phyloP scores from a whole-genome alignment of 2,888 invertebrate genomes.

The Mimumesa dahlbomi region DNA sequence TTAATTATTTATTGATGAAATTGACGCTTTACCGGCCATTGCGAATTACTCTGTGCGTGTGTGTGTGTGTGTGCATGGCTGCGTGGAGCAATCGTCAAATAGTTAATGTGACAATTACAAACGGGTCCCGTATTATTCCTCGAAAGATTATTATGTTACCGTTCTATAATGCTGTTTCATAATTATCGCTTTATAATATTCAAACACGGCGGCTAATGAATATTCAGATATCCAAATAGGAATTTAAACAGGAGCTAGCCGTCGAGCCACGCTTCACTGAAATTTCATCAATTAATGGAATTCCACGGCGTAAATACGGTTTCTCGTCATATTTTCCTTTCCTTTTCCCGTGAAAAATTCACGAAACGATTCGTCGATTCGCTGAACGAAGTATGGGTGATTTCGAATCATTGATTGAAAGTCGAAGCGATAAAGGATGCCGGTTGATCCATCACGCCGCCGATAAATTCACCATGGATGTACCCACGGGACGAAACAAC shows the following conservation, averaged over 20 bases:
- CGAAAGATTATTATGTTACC: conserved; percentile 46
- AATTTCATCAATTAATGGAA: too few relatives aligned
- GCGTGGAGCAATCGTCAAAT: conserved; percentile 50
- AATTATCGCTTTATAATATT: conserved; percentile 56
- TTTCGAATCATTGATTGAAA: conserved; percentile 3
- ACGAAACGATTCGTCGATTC: too few relatives aligned
- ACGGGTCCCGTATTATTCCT: conserved; percentile 43
- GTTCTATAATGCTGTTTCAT: conserved; percentile 43
- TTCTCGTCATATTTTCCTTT: too few relatives aligned
- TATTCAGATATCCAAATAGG: conserved; percentile 44
- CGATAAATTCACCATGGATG: conserved; percentile 55
- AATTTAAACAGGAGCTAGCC: not conserved
- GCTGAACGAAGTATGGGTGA: too few relatives aligned
- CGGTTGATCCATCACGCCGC: conserved; percentile 53
- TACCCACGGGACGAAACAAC: conserved; percentile 31
- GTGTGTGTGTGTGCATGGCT: too few relatives aligned
- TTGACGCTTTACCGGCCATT: conserved; percentile 27
- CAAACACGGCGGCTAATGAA: conserved; percentile 38
- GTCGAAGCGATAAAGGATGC: conserved; percentile 36
- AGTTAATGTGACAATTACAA: conserved; percentile 51
- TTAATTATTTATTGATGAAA: conserved; percentile 57
- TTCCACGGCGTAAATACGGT: too few relatives aligned
- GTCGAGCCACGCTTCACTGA: not conserved
- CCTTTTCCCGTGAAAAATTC: not conserved
- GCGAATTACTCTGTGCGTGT: conserved; percentile 41